phyloP scores from a whole-genome alignment of 2,113 vertebrate genomes.

The Tauraco erythrolophus region DNA sequence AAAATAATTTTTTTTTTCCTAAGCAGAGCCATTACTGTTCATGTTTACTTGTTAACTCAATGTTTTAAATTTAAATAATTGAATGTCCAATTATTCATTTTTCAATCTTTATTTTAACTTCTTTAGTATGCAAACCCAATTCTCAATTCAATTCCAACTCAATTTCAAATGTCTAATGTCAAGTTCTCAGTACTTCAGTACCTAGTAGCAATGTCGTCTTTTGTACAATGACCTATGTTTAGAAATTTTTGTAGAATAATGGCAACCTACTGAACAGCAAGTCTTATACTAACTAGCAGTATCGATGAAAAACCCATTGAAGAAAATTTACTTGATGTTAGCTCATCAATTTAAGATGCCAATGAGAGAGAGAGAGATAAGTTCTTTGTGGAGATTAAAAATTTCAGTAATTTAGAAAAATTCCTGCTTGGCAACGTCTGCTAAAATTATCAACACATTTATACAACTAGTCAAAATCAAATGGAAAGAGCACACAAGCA shows the following conservation, averaged over 20 bases:
- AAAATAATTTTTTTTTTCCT: neutral
- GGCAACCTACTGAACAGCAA: neutral
- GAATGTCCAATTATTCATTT: neutral
- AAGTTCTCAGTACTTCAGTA: neutral
- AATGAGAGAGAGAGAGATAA: neutral
- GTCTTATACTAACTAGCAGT: neutral
- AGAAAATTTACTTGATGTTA: neutral
- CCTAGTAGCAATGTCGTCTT: neutral
- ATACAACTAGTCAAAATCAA: neutral
- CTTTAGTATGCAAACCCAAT: neutral
- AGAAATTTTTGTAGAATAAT: neutral
- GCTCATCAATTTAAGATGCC: neutral
- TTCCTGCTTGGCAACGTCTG: neutral
- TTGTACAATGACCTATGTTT: neutral
- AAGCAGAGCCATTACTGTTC: neutral
- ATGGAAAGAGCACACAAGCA: neutral
- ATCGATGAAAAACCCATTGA: neutral
- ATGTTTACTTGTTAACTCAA: neutral
- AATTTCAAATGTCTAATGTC: neutral
- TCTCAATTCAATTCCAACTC: neutral
- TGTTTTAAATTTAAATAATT: neutral
- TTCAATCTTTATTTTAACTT: neutral
- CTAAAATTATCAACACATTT: neutral
- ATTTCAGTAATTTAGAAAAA: neutral
- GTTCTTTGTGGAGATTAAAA: neutral